These are phyloP conservation scores for Oriolus oriolus DNA, from an alignment of 2,113 vertebrate species.

Conservation along the genomic window DNA sequence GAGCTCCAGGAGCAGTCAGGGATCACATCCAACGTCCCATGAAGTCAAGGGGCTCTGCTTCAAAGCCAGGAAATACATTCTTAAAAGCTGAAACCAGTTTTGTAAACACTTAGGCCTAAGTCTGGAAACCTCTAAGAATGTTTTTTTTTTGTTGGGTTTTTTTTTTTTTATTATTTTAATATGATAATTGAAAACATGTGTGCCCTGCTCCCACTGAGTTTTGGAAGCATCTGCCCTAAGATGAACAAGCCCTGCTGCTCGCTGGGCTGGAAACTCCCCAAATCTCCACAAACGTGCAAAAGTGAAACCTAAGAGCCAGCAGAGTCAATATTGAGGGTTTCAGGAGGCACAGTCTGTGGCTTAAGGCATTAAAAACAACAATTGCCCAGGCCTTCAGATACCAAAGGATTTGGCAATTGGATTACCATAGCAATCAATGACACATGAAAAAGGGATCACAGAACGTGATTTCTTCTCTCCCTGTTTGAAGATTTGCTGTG, in stretches of 20 bases:
- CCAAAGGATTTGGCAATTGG: not conserved
- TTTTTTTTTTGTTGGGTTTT: not conserved
- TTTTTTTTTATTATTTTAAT: not conserved
- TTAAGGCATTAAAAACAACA: not conserved
- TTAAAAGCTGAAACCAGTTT: slow-evolving; percentile 50
- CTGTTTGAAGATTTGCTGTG: not conserved
- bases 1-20: not conserved
- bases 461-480: not conserved
- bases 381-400: not conserved
- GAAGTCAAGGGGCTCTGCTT: slow-evolving; percentile 8
- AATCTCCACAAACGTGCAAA: not conserved
- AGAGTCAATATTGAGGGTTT: not conserved
- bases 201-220: not conserved
- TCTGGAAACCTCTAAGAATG: slow-evolving; percentile 49
- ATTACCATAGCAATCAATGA: not conserved
- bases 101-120: slow-evolving; percentile 39
- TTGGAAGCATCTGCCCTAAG: slow-evolving; percentile 25
- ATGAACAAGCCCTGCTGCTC: not conserved
- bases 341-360: not conserved
- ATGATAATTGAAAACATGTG: slow-evolving; percentile 36
- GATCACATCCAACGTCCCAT: not conserved
- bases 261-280: not conserved
- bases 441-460: not conserved
- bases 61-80: slow-evolving; percentile 55
- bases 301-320: not conserved